Evolutionary conservation across 2,113 vertebrate genomes (phyloP), one percentile per base, ranked within the genome.

Genomic region (Megaleporinus macrocephalus): DNA sequence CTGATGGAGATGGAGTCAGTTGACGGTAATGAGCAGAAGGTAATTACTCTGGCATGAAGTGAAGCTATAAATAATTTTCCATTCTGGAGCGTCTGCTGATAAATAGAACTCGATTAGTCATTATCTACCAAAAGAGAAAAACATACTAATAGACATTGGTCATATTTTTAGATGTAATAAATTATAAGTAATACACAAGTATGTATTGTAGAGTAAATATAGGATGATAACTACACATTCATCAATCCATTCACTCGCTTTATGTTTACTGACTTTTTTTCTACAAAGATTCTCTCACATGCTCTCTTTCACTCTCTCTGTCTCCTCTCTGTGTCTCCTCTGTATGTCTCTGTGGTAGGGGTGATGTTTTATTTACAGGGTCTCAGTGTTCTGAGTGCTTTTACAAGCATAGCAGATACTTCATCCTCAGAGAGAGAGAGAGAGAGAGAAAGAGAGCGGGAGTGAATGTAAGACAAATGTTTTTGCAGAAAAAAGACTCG

Each of bases 271-370:
- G n/a, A 36, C 36, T 36, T 36, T 36, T n/a, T 36, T 36, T 36
- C 36, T 36, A 36, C 36, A 36, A 36, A 36, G 36, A 7, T 29
- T 70, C 41, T n/a, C 0, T 59, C 30, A 41, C 49, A 24, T n/a
- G 74, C 49, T 30, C 69, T 63, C 69, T 51, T 11, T 13, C 70
- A 13, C 24, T 70, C 15, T 33, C 81, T 2, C 89, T 83, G 4
- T 51, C 47, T 0, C 49, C 11, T 0, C 76, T 83, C 24, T 83
- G 18, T 10, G 29, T 86, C 15, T 71, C 88, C n/a, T 29, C 26
- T 20, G 53, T 78, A 14, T 51, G 47, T 55, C 61, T 27, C 13
- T 7, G 3, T 33, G 26, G 5, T n/a, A 4, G 1, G 49, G 26
- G 29, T 61, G 53, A 41, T 76, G 55, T 61, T 75, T 41, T 55